A percentile compares a stretch with the other conserved stretches of the same genome.
Conservation (phyloP, 1,140 invertebrate genomes). For the Drosophila sulfurigaster region DNA sequence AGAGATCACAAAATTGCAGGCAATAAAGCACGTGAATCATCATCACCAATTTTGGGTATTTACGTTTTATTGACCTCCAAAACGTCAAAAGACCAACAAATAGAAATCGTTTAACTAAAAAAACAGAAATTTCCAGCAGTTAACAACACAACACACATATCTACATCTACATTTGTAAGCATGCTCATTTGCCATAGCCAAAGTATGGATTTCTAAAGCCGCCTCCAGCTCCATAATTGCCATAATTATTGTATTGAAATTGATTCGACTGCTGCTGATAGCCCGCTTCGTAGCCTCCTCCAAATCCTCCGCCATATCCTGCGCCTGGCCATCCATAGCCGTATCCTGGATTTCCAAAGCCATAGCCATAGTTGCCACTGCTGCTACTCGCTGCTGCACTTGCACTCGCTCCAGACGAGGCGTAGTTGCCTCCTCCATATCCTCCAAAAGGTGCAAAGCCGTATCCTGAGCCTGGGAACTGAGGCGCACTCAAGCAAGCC, state of each 20-base stretch:
- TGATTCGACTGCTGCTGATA: constrained; percentile 69
- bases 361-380: constrained; percentile 52
- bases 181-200: constrained; percentile 57
- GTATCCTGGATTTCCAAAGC: constrained; percentile 35
- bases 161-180: constrained; percentile 11
- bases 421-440: constrained; percentile 48
- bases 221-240: constrained; percentile 54
- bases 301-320: constrained; percentile 33
- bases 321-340: constrained; percentile 51
- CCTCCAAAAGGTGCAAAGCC: constrained; percentile 66
- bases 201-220: constrained; percentile 55
- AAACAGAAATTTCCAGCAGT: constrained; percentile 62
- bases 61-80: constrained; percentile 78
- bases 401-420: constrained; percentile 18
- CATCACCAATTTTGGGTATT: constrained; percentile 59
- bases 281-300: constrained; percentile 53
- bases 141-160: constrained; percentile 32
- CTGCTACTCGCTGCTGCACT: constrained; percentile 64
- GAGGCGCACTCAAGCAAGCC: constrained; percentile 45
- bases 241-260: constrained; percentile 57
- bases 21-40: constrained; percentile 57
- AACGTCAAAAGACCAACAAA: constrained; percentile 58
- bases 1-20: background rate
- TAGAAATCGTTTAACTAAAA: constrained; percentile 67
- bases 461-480: constrained; percentile 55